Percentiles rank a stretch among this genome's conserved stretches.
phyloP scores from a whole-genome alignment of 1,140 invertebrate species.

The Yoshiicerus persimilis region DNA sequence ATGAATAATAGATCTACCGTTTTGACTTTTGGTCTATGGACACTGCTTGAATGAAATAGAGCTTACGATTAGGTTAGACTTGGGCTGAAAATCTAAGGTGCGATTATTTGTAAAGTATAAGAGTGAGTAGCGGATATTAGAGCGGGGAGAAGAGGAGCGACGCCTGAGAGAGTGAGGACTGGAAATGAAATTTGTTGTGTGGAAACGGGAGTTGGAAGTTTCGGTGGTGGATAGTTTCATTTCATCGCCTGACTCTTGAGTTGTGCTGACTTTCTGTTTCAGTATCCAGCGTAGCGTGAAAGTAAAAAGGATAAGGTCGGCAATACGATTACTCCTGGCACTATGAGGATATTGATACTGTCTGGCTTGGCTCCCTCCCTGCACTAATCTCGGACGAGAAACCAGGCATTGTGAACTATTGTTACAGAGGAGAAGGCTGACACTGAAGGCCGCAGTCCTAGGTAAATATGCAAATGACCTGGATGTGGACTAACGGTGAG shows the following conservation, averaged over 20 bases:
- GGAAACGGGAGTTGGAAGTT: not conserved
- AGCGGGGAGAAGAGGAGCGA: not conserved
- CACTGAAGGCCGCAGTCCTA: not conserved
- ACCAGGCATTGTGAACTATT: not conserved
- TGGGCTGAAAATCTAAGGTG: too few species aligned
- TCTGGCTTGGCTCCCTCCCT: too few species aligned
- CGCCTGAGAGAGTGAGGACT: not conserved
- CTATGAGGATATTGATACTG: not conserved
- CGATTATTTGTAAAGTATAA: too few species aligned
- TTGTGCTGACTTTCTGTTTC: not conserved
- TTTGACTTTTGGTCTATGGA: not conserved
- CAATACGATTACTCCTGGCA: not conserved
- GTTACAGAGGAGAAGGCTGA: not conserved
- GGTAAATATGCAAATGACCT: not conserved
- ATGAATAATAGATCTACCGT: too few species aligned
- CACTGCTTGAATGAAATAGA: not conserved
- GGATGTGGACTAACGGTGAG: not conserved
- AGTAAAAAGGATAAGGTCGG: not conserved
- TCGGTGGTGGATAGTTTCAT: not conserved
- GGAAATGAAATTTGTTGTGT: not conserved
- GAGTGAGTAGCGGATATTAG: too few species aligned
- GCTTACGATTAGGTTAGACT: not conserved
- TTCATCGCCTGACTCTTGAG: not conserved
- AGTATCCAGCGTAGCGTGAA: not conserved
- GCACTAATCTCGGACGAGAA: not conserved